Conservation (phyloP, 2,888 invertebrate genomes). For the Eupithecia inturbata region DNA sequence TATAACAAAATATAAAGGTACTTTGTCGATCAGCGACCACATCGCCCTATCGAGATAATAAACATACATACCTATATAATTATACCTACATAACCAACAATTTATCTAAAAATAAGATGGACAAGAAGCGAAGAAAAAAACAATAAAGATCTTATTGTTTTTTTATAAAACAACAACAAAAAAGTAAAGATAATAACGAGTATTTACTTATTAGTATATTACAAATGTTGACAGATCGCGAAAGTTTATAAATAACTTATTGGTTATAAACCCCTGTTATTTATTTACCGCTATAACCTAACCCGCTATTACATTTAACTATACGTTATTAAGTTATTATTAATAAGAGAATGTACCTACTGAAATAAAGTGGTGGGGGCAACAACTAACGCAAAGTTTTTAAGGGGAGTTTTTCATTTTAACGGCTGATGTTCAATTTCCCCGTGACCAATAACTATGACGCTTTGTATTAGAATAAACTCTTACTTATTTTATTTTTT, state of each 20-base stretch:
- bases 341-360: constrained; percentile 13
- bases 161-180: no score
- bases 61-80: no score
- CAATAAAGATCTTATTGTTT: no score
- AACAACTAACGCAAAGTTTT: constrained; percentile 11
- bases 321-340: background rate
- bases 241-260: background rate
- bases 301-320: background rate
- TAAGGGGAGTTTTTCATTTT: constrained; percentile 1
- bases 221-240: background rate
- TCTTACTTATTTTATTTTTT: background rate
- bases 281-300: background rate
- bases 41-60: no score
- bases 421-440: background rate
- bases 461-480: background rate
- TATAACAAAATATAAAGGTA: no score
- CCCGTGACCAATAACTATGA: background rate
- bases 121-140: no score
- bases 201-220: background rate
- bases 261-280: background rate
- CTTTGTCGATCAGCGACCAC: no score
- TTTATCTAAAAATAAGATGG: no score
- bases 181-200: no score
- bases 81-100: no score
- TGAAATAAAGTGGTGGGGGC: constrained; percentile 16